phyloP scores from a whole-genome alignment of 2,888 invertebrate species.

The Carpatolechia fugitivella region DNA sequence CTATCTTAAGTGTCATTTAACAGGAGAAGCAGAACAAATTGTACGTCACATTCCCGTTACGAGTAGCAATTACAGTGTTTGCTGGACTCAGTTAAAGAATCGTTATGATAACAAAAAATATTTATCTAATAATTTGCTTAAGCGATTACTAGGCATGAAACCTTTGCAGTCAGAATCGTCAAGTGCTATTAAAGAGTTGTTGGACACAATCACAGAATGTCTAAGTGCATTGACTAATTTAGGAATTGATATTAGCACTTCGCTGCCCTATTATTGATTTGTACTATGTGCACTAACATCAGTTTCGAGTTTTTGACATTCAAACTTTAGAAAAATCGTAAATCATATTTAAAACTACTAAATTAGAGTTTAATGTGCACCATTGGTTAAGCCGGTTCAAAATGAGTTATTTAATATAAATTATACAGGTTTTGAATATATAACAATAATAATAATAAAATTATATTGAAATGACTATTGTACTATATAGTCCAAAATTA shows the following conservation, averaged over 20 bases:
- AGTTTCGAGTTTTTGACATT: no score
- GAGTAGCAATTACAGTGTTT: constrained; percentile 21
- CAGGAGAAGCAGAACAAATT: constrained; percentile 26
- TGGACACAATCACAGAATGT: constrained; percentile 21
- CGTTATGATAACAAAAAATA: constrained; percentile 27
- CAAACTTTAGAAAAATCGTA: no score
- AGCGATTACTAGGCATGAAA: constrained; percentile 14
- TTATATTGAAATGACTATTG: no score
- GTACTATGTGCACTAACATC: no score
- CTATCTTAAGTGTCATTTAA: constrained; percentile 25
- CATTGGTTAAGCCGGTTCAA: no score
- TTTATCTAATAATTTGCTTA: constrained; percentile 16
- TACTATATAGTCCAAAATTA: no score
- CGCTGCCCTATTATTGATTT: no score
- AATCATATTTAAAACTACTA: no score
- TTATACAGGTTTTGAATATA: no score
- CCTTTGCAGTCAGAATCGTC: constrained; percentile 14
- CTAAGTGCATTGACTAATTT: constrained; percentile 17
- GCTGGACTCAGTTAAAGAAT: constrained; percentile 23
- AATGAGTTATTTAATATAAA: no score
- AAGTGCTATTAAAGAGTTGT: constrained; percentile 16
- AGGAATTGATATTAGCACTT: constrained; percentile 16
- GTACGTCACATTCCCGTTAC: constrained; percentile 24
- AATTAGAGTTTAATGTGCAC: no score
- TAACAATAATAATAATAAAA: no score